These are phyloP conservation scores for Papilio demoleus DNA, from an alignment of 2,888 invertebrate genomes.

Conservation along the genomic window DNA sequence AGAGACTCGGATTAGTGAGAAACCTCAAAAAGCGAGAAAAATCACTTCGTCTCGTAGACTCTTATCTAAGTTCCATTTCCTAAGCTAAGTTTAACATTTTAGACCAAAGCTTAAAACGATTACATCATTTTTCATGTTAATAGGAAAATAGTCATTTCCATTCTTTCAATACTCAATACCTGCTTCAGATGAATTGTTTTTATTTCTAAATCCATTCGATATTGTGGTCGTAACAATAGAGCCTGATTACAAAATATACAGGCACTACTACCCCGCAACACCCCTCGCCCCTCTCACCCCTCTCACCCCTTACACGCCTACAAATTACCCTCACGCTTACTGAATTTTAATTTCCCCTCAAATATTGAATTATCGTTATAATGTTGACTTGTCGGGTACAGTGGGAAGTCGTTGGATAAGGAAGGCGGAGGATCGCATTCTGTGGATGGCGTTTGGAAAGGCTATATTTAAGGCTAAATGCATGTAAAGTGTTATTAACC, in stretches of 20 bases:
- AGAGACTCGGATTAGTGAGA: no score
- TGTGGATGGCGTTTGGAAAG: no score
- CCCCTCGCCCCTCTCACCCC: background rate
- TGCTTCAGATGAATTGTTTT: background rate
- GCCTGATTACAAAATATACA: slow-evolving; percentile 21
- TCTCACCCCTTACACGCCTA: background rate
- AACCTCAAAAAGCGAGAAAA: no score
- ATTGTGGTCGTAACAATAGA: slow-evolving; percentile 9
- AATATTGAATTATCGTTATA: background rate
- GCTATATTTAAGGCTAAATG: no score
- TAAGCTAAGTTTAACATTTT: no score
- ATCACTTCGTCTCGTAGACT: no score
- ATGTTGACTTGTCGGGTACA: no score
- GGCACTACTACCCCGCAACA: background rate
- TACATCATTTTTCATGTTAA: background rate
- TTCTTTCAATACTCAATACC: background rate
- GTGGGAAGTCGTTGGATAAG: no score
- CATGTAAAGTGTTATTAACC: no score
- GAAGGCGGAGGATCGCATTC: no score
- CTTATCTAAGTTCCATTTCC: no score
- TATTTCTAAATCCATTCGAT: slow-evolving; percentile 8
- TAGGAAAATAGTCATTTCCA: background rate
- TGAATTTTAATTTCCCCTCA: slow-evolving; percentile 20
- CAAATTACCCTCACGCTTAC: slow-evolving; percentile 1
- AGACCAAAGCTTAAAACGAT: no score